Conservation (phyloP, 2,113 vertebrate species). For the Odobenus rosmarus region DNA sequence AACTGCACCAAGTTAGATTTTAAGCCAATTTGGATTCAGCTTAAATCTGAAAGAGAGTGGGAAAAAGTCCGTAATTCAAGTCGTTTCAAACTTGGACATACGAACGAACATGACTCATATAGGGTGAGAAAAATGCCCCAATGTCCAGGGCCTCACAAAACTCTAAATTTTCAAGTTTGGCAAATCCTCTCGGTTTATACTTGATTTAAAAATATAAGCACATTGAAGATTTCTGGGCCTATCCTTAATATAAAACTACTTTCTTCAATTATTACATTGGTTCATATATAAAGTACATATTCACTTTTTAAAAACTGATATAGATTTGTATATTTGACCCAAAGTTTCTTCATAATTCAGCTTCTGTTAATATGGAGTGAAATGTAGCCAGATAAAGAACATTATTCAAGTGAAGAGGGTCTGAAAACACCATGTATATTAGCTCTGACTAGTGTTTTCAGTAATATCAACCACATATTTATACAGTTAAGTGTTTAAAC, state of each 20-base stretch:
- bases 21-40: constrained; percentile 47
- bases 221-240: neutral
- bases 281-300: constrained; percentile 7
- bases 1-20: constrained; percentile 11
- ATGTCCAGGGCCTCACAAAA: neutral
- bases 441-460: constrained; percentile 40
- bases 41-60: constrained; percentile 47
- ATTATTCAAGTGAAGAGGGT: constrained; percentile 6
- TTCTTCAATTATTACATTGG: neutral
- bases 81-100: constrained; percentile 4
- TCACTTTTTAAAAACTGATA: constrained; percentile 32
- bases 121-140: neutral
- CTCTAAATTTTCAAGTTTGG: constrained; percentile 22
- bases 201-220: constrained; percentile 42
- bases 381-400: constrained; percentile 31
- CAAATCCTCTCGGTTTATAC: neutral
- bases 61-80: constrained; percentile 53
- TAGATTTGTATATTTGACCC: constrained; percentile 2
- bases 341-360: constrained; percentile 42
- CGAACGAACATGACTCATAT: constrained; percentile 9
- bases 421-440: constrained; percentile 32
- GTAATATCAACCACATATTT: neutral
- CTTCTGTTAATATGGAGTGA: neutral
- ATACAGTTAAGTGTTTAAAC: constrained; percentile 56
- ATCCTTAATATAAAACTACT: neutral